Evolutionary conservation across 2,888 invertebrate genomes (phyloP), one percentile per base, ranked within the genome.

Genomic region (Eretmocerus hayati): DNA sequence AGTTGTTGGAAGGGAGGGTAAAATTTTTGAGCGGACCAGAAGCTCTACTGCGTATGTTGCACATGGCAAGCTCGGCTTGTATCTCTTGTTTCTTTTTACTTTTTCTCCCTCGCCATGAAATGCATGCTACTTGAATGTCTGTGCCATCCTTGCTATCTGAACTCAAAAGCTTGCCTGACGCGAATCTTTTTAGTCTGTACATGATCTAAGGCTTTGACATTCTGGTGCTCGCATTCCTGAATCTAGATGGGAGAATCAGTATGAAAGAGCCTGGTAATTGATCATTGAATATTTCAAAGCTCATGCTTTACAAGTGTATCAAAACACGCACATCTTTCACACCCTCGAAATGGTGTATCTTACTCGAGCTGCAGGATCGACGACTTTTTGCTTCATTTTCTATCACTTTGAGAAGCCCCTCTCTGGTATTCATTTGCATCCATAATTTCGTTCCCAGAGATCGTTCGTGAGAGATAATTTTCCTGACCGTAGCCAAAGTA

Each of bases 261-360:
- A 59, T 71, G 69, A 71, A 71, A 71, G 66, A 66, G 56, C 58
- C 60, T 60, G 64, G 69, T 71, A 71, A 71, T 71, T 71, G 70
- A 67, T 58, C 67, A 67, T 62, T 71, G 67, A 71, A 71, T 70
- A 71, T 69, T 71, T 70, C 65, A 71, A 65, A 62, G 65, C 64
- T 63, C 64, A 64, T 59, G 58, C 63, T 61, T 54, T 63, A 60
- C 63, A 66, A 65, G 68, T 63, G 62, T 63, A 61, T 64, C 62
- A 62, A 62, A 62, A 62, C 65, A 64, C 59, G 62, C 61, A 58
- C 57, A 54, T 60, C n/a, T n/a, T n/a, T n/a, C n/a, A n/a, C n/a
- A n/a, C n/a, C n/a, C n/a, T n/a, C n/a, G n/a, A n/a, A n/a, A n/a
- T n/a, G n/a, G n/a, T n/a, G n/a, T n/a, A n/a, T n/a, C n/a, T n/a